Conservation (phyloP, 2,113 vertebrate genomes). For the Peromyscus californicus region DNA sequence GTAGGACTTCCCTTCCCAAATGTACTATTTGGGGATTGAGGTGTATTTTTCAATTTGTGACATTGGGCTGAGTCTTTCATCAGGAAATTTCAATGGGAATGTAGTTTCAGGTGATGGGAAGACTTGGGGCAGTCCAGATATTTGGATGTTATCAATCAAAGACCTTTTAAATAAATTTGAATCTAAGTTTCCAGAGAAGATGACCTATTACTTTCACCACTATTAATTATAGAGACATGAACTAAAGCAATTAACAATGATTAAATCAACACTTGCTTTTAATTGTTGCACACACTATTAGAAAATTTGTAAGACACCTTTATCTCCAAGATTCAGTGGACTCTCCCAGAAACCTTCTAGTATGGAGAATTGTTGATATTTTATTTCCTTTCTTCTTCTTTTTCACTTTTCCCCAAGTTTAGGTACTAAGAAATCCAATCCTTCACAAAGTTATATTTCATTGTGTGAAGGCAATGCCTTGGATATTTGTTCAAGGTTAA, state of each 20-base stretch:
- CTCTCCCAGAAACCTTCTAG: not conserved
- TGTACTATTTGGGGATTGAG: rapidly evolving
- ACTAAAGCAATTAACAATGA: conserved; percentile 21
- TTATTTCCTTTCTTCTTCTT: not conserved
- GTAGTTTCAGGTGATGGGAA: not conserved
- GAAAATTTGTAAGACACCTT: not conserved
- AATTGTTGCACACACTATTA: not conserved
- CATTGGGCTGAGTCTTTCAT: not conserved
- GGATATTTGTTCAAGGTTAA: conserved; percentile 76
- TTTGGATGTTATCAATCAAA: not conserved
- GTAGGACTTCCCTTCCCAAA: not conserved
- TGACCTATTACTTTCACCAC: not conserved
- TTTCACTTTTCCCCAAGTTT: conserved; percentile 1
- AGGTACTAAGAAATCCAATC: not conserved
- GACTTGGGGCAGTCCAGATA: not conserved
- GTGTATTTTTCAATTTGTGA: not conserved
- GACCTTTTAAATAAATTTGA: not conserved
- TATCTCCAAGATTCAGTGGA: not conserved
- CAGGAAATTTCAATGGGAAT: not conserved
- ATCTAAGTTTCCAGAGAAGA: not conserved
- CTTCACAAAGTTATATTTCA: conserved; percentile 37
- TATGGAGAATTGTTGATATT: conserved; percentile 1
- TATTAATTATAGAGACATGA: not conserved
- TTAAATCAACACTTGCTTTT: not conserved
- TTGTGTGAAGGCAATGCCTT: conserved; percentile 33